These are phyloP conservation scores for Nicator chloris DNA, from an alignment of 2,113 vertebrate genomes.

Conservation along the genomic window DNA sequence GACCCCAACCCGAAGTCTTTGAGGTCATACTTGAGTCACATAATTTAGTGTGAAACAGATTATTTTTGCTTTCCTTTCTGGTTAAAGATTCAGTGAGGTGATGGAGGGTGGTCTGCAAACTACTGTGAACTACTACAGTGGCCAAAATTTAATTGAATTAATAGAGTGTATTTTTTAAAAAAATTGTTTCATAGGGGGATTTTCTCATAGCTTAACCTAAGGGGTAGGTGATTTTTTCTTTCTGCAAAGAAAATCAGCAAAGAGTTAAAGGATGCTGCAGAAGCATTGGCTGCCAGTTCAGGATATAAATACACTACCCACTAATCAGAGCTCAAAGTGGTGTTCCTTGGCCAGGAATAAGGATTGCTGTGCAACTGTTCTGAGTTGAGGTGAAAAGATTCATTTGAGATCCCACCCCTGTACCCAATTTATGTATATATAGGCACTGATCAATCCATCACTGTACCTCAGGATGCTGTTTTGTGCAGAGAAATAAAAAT, in stretches of 20 bases:
- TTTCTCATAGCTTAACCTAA: not conserved
- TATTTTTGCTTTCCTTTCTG: not conserved
- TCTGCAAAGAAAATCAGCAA: not conserved
- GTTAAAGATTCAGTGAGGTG: not conserved
- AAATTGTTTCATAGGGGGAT: not conserved
- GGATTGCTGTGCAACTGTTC: not conserved
- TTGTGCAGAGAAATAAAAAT: not conserved
- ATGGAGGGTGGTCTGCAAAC: not conserved
- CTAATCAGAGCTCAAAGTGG: not conserved
- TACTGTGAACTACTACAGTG: not conserved
- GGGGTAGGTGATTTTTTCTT: not conserved
- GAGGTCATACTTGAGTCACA: not conserved
- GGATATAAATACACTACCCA: not conserved
- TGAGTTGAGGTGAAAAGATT: not conserved
- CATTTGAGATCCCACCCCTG: not conserved
- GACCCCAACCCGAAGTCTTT: not conserved
- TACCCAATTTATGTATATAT: not conserved
- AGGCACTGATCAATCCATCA: not conserved
- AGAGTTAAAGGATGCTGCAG: not conserved
- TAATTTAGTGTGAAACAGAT: not conserved
- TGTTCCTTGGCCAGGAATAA: not conserved
- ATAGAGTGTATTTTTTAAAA: not conserved
- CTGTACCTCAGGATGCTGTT: not conserved
- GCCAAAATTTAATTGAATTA: not conserved
- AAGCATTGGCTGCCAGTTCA: not conserved